Base-by-base conservation (phyloP, 2,113 vertebrate species). In the Ciconia stormi region DNA sequence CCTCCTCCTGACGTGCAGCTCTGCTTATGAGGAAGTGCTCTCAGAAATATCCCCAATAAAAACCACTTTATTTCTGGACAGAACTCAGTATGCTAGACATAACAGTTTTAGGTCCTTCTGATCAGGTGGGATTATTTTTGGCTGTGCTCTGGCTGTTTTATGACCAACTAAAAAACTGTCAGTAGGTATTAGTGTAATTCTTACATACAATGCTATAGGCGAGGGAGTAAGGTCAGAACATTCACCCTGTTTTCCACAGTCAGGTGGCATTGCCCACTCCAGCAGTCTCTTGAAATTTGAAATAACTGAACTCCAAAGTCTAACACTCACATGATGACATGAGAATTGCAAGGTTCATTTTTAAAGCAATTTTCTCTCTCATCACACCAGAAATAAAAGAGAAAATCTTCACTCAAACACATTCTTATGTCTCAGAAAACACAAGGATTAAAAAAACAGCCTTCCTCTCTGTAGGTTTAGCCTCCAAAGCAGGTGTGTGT, bases 11-110 rank as follows among this genome's bases (percentile, higher is more conserved):
- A 40, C 32, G 22, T 16, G 27, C 38, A 55, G 44, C 22, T 53
- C 52, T 76, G 19, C 55, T 74, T 78, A 53, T 58, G 16, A 88
- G 17, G 52, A 77, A n/a, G 40, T 62, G 8, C 8, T 87, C 23
- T 72, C 22, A 87, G 84, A 96, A 91, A 79, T 46, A 91, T 14
- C n/a, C 40, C 14, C 1, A 14, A 15, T 52, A 70, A 78, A 86
- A 79, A 6, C 0, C 26, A 49, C 23, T 76, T 61, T 46, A 25
- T 61, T 92, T 90, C 93, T 34, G 16, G n/a, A 27, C 15, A 59
- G 30, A 81, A 66, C 15, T 77, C 6, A 0, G 1, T 72, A 30
- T 32, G 16, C 30, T 67, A 17, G 7, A 53, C 0, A 0, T 40
- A 53, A 49, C 10, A 46, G 16, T 52, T 94, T 87, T 34, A 79